Percentiles rank a stretch among this genome's conserved stretches.
Evolutionary conservation across 2,888 invertebrate species (phyloP).

Genomic region (Drosophila melanosoma): DNA sequence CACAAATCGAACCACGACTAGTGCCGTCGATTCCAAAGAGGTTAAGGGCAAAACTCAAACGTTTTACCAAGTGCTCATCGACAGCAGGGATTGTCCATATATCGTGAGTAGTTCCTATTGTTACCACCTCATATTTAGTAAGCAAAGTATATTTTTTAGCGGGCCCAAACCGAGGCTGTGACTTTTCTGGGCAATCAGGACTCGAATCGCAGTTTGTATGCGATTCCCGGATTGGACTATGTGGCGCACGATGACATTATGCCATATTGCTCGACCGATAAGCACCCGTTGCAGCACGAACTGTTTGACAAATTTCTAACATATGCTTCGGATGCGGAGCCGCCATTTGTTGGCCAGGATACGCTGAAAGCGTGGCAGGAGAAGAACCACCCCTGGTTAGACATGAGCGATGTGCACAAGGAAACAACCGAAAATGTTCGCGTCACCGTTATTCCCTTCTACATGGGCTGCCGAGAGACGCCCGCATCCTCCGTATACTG

Average conservation of each 20-base stretch:
- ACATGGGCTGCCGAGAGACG: slow-evolving; percentile 97
- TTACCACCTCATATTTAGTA: too few relatives aligned
- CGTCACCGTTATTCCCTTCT: slow-evolving; percentile 99
- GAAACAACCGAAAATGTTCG: slow-evolving; percentile 95
- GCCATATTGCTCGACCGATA: slow-evolving; percentile 95
- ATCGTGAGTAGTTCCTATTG: slow-evolving; percentile 86
- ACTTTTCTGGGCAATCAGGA: slow-evolving; percentile 98
- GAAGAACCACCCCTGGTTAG: slow-evolving; percentile 98
- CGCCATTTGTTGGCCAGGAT: slow-evolving; percentile 94
- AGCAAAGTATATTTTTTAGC: slow-evolving; percentile 84
- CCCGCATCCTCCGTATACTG: slow-evolving; percentile 97
- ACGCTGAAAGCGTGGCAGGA: slow-evolving; percentile 98
- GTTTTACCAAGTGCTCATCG: slow-evolving; percentile 99
- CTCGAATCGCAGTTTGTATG: slow-evolving; percentile 96
- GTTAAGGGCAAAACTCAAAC: slow-evolving; percentile 96
- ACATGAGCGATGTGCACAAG: slow-evolving; percentile 97
- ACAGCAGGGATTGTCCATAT: slow-evolving; percentile 97
- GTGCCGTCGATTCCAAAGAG: slow-evolving; percentile 87
- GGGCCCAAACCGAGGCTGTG: slow-evolving; percentile 99
- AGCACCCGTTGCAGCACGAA: slow-evolving; percentile 96
- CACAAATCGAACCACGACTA: slow-evolving; percentile 17
- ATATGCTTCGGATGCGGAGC: slow-evolving; percentile 91
- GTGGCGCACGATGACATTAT: slow-evolving; percentile 99
- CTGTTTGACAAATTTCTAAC: slow-evolving; percentile 97
- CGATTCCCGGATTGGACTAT: slow-evolving; percentile 98